Base-by-base conservation (phyloP, 2,888 invertebrate species). In the Noctua janthina region DNA sequence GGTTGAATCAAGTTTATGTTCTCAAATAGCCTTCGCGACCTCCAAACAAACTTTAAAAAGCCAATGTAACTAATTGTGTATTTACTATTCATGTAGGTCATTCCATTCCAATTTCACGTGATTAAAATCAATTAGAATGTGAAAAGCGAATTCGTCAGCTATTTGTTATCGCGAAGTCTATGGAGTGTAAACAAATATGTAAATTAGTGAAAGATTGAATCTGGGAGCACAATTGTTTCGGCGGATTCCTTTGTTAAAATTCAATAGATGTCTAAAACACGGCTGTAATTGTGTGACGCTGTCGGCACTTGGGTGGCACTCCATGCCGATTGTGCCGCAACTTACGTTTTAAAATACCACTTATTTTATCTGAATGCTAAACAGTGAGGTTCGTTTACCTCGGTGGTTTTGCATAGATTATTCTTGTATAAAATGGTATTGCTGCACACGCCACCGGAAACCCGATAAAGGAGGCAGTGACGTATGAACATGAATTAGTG, bases 381-480 rank as follows among this genome's bases (percentile, higher is more conserved):
- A 81, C 76, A 87, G 74, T 64, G 66, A 76, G 89, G 93, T 92
- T 93, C 93, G 92, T 92, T 91, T 92, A 89, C 91, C 89, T 84
- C 79, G 86, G 89, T 79, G 79, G 85, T 90, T 91, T 43, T 91
- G 92, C 92, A 93, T 93, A 92, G 89, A 92, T 91, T 90, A 91
- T 90, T 82, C 78, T 87, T 77, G 89, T 87, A 90, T 85, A 89
- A 87, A 90, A 88, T 83, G 83, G 83, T 82, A 82, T 88, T 82
- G 87, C 89, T 89, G 91, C 90, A 92, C 92, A 92, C 92, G 93
- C 93, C 88, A 93, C 90, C 91, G 95, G 94, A 94, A 94, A 90
- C 85, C 81, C 83, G 94, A 94, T 95, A 95, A 91, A 88, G 84
- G 85, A 89, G 87, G 89, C 90, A 90, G 93, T 90, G 93, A 92